Base-by-base conservation (phyloP, 2,113 vertebrate species). In the Rattus rattus region DNA sequence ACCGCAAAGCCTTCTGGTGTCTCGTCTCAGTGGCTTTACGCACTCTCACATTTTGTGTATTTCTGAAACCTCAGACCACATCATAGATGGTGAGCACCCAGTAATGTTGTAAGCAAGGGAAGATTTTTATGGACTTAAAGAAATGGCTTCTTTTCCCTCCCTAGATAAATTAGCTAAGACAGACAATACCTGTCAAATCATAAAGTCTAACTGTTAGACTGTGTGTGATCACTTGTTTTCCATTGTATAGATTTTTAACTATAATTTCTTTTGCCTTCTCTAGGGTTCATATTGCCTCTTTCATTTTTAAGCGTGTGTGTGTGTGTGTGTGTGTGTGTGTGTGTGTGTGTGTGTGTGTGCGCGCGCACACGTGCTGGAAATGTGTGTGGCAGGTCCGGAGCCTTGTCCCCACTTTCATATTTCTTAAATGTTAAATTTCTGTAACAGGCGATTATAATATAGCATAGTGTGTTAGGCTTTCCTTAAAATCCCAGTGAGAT, bases 31-130 rank as follows among this genome's bases (percentile, higher is more conserved):
- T 88, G 30, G 43, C 26, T 92, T 72, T 85, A 2, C 72, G 43
- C 2, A 30, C 22, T 61, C 75, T 93, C n/a, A 20, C 33, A 84
- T 77, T 96, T 90, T 94, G 69, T 94, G 39, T 19, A 87, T 17
- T 73, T 56, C 94, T 70, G 56, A 96, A 93, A 90, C 63, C 63
- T 92, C 63, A 96, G 92, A 59, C 33, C 54, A 28, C 54, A 39
- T 95, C 33, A 26, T n/a, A 86, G 87, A 30, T 92, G 4, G 63
- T 89, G 65, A 94, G 17, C 88, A 17, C 43, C 36, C 61, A 91
- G 61, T 84, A 94, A 88, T 43, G 92, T 61, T 91, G 17, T 87
- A 90, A 61, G 8, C 93, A 65, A 67, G 77, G 94, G 56, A 83
- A 91, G 86, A 92, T 86, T 92, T 43, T 56, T 92, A 1, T 70